Evolutionary conservation across 2,113 vertebrate genomes (phyloP).

Genomic region (Periophthalmodon schlosseri): DNA sequence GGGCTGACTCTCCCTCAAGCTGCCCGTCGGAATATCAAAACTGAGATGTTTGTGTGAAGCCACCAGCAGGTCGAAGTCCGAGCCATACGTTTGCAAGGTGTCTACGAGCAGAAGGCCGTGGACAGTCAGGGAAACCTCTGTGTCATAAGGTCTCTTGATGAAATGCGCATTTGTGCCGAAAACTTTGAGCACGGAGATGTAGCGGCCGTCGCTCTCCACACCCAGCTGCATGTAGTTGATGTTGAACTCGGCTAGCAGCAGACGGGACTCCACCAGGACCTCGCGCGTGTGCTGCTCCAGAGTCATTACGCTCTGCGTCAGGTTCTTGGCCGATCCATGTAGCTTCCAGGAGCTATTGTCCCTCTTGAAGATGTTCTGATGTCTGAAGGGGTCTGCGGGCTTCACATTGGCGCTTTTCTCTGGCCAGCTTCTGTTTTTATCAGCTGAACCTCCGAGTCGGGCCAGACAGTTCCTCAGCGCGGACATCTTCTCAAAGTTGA

Average conservation of each 20-base stretch:
- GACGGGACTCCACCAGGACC: slow-evolving; percentile 92
- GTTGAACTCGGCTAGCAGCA: slow-evolving; percentile 93
- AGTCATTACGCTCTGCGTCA: slow-evolving; percentile 91
- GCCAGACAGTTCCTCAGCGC: slow-evolving; percentile 89
- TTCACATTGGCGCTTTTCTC: slow-evolving; percentile 36
- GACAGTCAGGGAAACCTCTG: slow-evolving; percentile 91
- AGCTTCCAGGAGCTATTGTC: slow-evolving; percentile 85
- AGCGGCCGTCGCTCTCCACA: slow-evolving; percentile 91
- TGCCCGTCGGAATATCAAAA: slow-evolving; percentile 93
- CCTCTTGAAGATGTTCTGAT: slow-evolving; percentile 86
- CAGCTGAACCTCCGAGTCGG: slow-evolving; percentile 75
- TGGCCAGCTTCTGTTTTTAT: slow-evolving; percentile 59
- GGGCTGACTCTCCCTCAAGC: slow-evolving; percentile 87
- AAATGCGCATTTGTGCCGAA: slow-evolving; percentile 95
- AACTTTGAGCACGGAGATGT: slow-evolving; percentile 97
- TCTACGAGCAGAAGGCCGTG: slow-evolving; percentile 94
- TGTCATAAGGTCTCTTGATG: slow-evolving; percentile 95
- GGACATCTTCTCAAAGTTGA: slow-evolving; percentile 94
- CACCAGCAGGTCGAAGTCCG: slow-evolving; percentile 96
- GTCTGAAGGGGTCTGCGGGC: slow-evolving; percentile 79
- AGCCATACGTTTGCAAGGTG: slow-evolving; percentile 93
- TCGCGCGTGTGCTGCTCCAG: slow-evolving; percentile 93
- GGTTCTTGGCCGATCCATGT: slow-evolving; percentile 88
- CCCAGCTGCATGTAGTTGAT: slow-evolving; percentile 97
- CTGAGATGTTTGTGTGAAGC: slow-evolving; percentile 97